phyloP scores from a whole-genome alignment of 1,140 invertebrate species.

The Caenorhabditis tropicalis region DNA sequence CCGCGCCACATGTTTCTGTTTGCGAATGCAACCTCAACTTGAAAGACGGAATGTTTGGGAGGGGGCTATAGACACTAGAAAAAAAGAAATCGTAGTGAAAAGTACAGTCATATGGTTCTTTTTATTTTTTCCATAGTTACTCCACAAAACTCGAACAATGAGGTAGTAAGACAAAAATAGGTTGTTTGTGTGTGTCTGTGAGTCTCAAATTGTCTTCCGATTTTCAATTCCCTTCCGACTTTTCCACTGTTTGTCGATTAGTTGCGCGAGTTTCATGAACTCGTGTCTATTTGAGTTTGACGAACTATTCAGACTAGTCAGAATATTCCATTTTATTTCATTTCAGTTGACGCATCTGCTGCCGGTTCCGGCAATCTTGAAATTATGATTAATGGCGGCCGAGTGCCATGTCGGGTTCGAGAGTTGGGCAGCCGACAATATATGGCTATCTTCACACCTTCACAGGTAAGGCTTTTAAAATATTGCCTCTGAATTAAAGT shows the following conservation, averaged over 20 bases:
- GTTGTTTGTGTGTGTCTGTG: not conserved
- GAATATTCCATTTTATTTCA: no score
- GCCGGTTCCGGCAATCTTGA: conserved; percentile 95
- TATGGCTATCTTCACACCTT: conserved; percentile 88
- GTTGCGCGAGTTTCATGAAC: conserved; percentile 8
- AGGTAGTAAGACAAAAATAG: not conserved
- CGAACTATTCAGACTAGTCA: no score
- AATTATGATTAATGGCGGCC: conserved; percentile 91
- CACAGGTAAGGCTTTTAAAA: conserved; percentile 76
- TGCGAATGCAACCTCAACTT: conserved; percentile 43
- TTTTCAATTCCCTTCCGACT: conserved; percentile 24
- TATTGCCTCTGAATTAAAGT: no score
- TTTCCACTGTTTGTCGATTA: not conserved
- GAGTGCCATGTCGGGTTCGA: conserved; percentile 86
- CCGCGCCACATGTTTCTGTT: conserved; percentile 4
- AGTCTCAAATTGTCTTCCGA: conserved; percentile 20
- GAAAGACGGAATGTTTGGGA: conserved; percentile 40
- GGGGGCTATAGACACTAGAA: not conserved
- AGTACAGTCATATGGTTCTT: conserved; percentile 30
- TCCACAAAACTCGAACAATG: not conserved
- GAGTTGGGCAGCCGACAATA: conserved; percentile 86
- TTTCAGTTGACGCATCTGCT: conserved; percentile 87
- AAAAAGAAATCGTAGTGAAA: not conserved
- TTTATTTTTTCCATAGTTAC: not conserved
- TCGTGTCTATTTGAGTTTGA: not conserved